Percentiles rank a stretch among this genome's conserved stretches.
phyloP scores from a whole-genome alignment of 2,888 invertebrate species.

The Lamellibrachia satsuma region DNA sequence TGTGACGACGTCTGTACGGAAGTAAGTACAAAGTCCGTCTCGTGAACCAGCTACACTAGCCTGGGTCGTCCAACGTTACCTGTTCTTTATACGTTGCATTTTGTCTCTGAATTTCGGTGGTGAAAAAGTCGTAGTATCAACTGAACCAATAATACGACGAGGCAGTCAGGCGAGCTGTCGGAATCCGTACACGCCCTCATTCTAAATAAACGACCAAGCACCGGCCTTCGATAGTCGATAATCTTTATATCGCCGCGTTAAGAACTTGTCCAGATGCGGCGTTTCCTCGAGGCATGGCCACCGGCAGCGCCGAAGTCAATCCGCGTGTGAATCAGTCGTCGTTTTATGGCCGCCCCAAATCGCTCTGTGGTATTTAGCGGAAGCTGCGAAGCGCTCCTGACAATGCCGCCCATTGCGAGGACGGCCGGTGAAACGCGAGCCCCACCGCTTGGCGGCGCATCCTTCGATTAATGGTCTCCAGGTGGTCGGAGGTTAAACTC shows the following conservation, averaged over 20 bases:
- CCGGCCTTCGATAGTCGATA: background rate
- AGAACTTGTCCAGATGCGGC: background rate
- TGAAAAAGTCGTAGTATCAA: background rate
- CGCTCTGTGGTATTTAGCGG: background rate
- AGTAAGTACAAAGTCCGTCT: background rate
- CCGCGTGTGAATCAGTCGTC: constrained; percentile 17
- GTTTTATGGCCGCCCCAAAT: constrained; percentile 17
- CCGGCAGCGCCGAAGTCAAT: background rate
- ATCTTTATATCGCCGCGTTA: background rate
- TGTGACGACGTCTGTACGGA: background rate
- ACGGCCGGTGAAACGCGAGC: background rate
- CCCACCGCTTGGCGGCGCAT: background rate
- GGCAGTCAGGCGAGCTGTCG: background rate
- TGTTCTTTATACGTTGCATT: background rate
- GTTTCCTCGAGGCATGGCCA: background rate
- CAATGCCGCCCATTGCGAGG: background rate
- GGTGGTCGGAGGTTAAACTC: background rate
- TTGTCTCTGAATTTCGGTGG: background rate
- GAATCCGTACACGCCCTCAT: background rate
- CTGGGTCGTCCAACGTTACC: background rate
- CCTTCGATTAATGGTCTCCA: background rate
- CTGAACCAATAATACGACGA: background rate
- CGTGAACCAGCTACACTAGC: background rate
- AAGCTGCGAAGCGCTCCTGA: background rate
- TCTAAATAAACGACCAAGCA: background rate